These are phyloP conservation scores for Momotus momota DNA, from an alignment of 2,797 vertebrate genomes.

Conservation along the genomic window DNA sequence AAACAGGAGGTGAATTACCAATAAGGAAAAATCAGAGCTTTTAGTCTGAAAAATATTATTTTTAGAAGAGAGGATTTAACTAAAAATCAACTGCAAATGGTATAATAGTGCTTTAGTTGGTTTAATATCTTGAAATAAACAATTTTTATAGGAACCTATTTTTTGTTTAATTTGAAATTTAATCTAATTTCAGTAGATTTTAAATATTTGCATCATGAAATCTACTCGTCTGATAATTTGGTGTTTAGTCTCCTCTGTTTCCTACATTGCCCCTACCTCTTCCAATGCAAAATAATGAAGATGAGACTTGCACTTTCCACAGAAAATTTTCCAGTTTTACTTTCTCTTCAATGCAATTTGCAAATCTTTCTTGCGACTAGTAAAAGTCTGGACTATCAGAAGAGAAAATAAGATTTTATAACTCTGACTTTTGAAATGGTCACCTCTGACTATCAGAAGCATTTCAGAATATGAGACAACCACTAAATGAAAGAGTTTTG, in stretches of 20 bases:
- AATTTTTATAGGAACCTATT: background rate
- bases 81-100: background rate
- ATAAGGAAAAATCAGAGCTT: background rate
- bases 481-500: background rate
- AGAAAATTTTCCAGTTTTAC: background rate
- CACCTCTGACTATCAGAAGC: background rate
- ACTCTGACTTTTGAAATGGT: background rate
- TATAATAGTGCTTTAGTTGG: too few relatives aligned
- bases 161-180: background rate
- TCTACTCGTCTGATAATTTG: background rate
- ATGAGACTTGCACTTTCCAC: background rate
- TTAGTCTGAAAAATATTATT: background rate
- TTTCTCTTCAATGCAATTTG: background rate
- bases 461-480: background rate
- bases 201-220: background rate
- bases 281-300: background rate
- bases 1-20: background rate
- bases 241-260: background rate
- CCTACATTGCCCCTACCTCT: fast-evolving
- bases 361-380: background rate
- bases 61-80: background rate
- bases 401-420: background rate
- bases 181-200: background rate
- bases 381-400: background rate
- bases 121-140: background rate